Evolutionary conservation across 2,888 invertebrate genomes (phyloP).

Genomic region (Calliopum simillimum): DNA sequence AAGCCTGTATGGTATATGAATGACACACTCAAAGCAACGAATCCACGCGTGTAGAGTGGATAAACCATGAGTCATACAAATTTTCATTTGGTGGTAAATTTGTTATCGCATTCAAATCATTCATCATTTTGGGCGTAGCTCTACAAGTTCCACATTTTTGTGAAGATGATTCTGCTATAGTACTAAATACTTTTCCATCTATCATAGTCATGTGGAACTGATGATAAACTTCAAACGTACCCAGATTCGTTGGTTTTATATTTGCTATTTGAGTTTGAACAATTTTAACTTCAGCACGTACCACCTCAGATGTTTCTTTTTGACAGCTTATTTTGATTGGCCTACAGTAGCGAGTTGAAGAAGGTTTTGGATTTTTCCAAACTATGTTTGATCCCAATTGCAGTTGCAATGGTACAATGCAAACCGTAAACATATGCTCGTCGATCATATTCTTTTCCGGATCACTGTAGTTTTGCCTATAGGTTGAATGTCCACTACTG

Average conservation of each 20-base stretch:
- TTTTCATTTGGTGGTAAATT: neutral
- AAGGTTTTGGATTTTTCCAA: slow-evolving; percentile 27
- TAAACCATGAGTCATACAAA: too few species aligned
- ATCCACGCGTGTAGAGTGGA: slow-evolving; percentile 4
- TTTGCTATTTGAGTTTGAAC: slow-evolving; percentile 22
- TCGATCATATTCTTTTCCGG: slow-evolving; percentile 22
- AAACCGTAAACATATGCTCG: slow-evolving; percentile 29
- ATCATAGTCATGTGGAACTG: slow-evolving; percentile 35
- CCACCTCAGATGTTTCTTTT: slow-evolving; percentile 20
- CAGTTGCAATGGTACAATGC: slow-evolving; percentile 35
- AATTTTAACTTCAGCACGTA: slow-evolving; percentile 13
- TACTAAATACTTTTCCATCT: slow-evolving; percentile 35
- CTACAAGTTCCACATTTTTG: slow-evolving; percentile 34
- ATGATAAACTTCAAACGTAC: slow-evolving; percentile 22
- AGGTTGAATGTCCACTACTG: too few species aligned
- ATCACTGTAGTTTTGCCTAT: neutral
- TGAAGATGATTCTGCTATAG: slow-evolving; percentile 29
- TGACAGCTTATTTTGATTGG: slow-evolving; percentile 26
- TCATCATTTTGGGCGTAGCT: slow-evolving; percentile 30
- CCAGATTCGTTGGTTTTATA: slow-evolving; percentile 25
- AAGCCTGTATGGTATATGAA: too few species aligned
- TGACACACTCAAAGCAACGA: neutral
- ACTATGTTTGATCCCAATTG: slow-evolving; percentile 23
- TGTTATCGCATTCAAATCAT: slow-evolving; percentile 21
- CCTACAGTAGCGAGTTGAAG: slow-evolving; percentile 27